Conservation (phyloP, 1,140 invertebrate genomes). For the Helicorthomorpha holstii region DNA sequence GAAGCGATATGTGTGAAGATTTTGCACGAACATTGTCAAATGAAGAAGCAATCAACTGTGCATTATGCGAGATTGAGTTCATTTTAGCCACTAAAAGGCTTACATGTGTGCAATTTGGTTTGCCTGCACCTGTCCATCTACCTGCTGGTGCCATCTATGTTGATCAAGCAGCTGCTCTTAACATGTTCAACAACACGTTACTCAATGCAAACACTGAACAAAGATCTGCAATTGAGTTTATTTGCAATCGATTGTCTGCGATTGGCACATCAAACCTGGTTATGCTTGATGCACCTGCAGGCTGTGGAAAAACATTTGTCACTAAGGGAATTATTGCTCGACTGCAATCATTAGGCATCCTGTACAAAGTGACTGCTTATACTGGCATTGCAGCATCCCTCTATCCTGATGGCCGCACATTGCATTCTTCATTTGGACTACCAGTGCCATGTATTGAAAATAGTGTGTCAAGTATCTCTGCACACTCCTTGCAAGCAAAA, state of each 20-base stretch:
- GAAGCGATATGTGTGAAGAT: constrained; percentile 7
- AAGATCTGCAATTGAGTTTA: background rate
- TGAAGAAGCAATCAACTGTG: background rate
- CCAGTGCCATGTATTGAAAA: constrained; percentile 11
- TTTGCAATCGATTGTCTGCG: background rate
- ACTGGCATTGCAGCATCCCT: constrained; percentile 20
- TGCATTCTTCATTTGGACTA: constrained; percentile 12
- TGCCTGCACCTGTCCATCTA: background rate
- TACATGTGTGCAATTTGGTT: background rate
- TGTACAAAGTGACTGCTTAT: constrained; percentile 11
- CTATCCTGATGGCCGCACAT: constrained; percentile 13
- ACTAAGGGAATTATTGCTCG: too few species aligned
- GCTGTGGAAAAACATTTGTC: background rate
- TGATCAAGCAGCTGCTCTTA: constrained; percentile 5
- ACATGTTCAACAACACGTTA: too few species aligned
- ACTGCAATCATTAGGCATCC: too few species aligned
- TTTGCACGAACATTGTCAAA: background rate
- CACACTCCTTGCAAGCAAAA: constrained; percentile 4
- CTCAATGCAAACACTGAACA: background rate
- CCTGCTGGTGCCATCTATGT: background rate
- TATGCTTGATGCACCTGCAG: background rate
- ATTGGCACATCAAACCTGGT: background rate
- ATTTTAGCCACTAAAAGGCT: background rate
- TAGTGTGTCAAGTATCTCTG: constrained; percentile 9
- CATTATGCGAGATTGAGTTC: background rate